Percentiles rank a stretch among this genome's conserved stretches.
Evolutionary conservation across 2,888 invertebrate species (phyloP).

Genomic region (Sceliomorpha sp.): DNA sequence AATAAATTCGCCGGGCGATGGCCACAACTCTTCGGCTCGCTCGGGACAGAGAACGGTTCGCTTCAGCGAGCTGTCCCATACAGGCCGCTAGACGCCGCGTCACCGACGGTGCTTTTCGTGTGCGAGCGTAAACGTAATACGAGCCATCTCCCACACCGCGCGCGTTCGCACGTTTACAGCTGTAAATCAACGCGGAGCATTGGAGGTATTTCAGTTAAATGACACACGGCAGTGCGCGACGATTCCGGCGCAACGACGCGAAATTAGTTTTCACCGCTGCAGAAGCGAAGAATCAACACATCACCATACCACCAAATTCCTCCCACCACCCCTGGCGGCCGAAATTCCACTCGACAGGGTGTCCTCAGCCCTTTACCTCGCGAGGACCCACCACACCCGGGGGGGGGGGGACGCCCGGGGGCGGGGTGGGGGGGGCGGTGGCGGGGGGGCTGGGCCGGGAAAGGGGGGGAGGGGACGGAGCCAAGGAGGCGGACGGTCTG

Average conservation of each 20-base stretch:
- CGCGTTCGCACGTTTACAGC: constrained; percentile 55
- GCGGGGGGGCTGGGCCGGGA: too few species aligned
- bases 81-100: constrained; percentile 45
- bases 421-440: too few species aligned
- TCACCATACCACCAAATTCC: too few species aligned
- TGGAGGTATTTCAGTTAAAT: constrained; percentile 78
- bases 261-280: constrained; percentile 44
- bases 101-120: constrained; percentile 48
- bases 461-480: too few species aligned
- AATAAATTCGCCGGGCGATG: constrained; percentile 74
- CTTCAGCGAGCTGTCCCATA: constrained; percentile 47
- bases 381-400: too few species aligned
- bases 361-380: too few species aligned
- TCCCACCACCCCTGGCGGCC: too few species aligned
- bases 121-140: constrained; percentile 48
- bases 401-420: too few species aligned
- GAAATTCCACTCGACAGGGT: too few species aligned
- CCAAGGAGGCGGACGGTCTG: too few species aligned
- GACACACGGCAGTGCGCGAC: constrained; percentile 68
- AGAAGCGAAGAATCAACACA: too few species aligned
- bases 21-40: constrained; percentile 67
- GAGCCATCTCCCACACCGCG: constrained; percentile 36
- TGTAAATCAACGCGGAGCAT: constrained; percentile 78
- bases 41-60: constrained; percentile 45
- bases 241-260: constrained; percentile 25